phyloP scores from a whole-genome alignment of 2,888 invertebrate species.

The Phasia obesa region DNA sequence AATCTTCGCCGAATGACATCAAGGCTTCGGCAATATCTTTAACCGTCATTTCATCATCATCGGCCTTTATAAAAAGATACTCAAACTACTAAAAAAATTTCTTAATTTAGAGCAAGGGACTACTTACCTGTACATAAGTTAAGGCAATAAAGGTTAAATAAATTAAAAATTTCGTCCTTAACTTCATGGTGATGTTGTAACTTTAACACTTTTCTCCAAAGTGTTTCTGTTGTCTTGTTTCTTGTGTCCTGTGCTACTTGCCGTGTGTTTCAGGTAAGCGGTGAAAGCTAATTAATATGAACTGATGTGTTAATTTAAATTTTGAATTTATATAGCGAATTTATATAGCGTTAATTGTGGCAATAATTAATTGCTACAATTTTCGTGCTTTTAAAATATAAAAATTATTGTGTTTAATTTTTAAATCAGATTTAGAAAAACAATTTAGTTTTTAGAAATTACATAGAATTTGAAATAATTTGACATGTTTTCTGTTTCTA shows the following conservation, averaged over 20 bases:
- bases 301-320: not conserved
- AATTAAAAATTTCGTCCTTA: conserved; percentile 1
- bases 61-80: conserved; percentile 7
- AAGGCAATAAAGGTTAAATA: conserved; percentile 17
- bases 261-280: not conserved
- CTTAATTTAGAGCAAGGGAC: no score
- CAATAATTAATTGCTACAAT: not conserved
- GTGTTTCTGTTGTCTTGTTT: not conserved
- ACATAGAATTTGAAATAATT: not conserved
- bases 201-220: conserved; percentile 20
- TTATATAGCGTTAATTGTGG: no score
- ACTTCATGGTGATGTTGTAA: conserved; percentile 12
- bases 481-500: not conserved
- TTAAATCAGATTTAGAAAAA: not conserved
- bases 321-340: conserved; percentile 19
- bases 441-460: not conserved
- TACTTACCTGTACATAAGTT: conserved; percentile 16
- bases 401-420: not conserved
- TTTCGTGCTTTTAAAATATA: not conserved
- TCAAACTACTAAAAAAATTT: not conserved
- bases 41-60: conserved; percentile 43
- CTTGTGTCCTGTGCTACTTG: not conserved
- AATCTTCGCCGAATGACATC: conserved; percentile 72
- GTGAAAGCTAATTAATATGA: not conserved
- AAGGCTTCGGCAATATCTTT: conserved; percentile 70